A percentile compares a stretch with the other conserved stretches of the same genome.
Conservation (phyloP, 1,140 invertebrate genomes). For the Charaxes varanes region DNA sequence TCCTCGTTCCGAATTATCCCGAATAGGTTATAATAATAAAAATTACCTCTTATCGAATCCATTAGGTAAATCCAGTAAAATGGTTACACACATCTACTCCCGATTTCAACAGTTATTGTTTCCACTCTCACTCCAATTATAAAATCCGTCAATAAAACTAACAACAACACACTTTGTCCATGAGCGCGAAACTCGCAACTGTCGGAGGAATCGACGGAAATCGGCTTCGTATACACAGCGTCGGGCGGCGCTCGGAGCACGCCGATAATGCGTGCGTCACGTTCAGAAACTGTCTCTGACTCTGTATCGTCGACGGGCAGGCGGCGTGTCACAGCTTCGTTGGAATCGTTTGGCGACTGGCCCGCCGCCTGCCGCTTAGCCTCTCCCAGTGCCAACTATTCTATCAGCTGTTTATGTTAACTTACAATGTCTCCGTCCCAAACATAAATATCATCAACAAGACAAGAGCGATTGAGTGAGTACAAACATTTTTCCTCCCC, state of each 20-base stretch:
- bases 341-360: constrained; percentile 6
- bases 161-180: constrained; percentile 45
- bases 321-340: constrained; percentile 15
- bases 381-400: constrained; percentile 11
- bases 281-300: constrained; percentile 30
- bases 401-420: constrained; percentile 16
- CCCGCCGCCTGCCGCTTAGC: background rate
- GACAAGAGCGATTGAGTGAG: constrained; percentile 7
- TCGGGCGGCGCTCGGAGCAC: constrained; percentile 30
- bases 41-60: constrained; percentile 47
- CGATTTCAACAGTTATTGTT: constrained; percentile 33
- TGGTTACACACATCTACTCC: constrained; percentile 31
- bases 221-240: constrained; percentile 29
- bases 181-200: constrained; percentile 64
- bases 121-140: constrained; percentile 48
- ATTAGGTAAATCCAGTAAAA: constrained; percentile 36
- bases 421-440: too few species aligned
- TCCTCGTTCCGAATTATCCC: constrained; percentile 24
- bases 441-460: constrained; percentile 10
- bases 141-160: constrained; percentile 31
- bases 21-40: constrained; percentile 24
- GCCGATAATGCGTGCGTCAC: constrained; percentile 29
- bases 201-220: constrained; percentile 26
- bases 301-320: too few species aligned
- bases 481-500: background rate